Conservation (phyloP, 2,113 vertebrate genomes). For the Platanista minor region DNA sequence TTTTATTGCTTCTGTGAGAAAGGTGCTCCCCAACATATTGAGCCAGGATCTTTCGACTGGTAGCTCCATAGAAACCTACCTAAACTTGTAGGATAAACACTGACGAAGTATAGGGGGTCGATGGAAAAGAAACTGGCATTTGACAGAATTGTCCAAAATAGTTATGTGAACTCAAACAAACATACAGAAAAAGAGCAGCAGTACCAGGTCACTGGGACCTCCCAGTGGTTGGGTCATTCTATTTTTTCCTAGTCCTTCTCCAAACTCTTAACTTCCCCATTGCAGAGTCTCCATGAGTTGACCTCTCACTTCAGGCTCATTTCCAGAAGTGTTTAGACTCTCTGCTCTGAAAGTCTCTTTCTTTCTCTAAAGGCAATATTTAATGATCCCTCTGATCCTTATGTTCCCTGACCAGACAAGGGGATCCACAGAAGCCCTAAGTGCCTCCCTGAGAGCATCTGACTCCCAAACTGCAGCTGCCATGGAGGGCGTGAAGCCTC, state of each 20-base stretch:
- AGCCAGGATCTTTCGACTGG: not conserved
- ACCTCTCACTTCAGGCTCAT: not conserved
- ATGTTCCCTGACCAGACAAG: not conserved
- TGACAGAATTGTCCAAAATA: not conserved
- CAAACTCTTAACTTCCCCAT: conserved; percentile 14
- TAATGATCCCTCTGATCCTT: not conserved
- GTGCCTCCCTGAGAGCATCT: not conserved
- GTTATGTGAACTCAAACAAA: not conserved
- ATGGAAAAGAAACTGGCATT: not conserved
- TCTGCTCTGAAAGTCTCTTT: not conserved
- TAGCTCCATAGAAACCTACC: not conserved
- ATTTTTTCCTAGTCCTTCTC: conserved; percentile 25
- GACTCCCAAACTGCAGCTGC: not conserved
- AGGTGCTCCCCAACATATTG: not conserved
- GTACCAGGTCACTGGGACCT: not conserved
- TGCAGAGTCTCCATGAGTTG: not conserved
- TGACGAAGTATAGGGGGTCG: not conserved
- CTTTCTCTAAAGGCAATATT: not conserved
- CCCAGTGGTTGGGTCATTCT: not conserved
- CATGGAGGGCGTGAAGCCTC: not conserved
- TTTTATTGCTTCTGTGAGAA: not conserved
- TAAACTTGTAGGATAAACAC: not conserved
- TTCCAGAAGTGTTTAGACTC: not conserved
- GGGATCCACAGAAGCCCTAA: not conserved
- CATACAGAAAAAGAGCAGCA: not conserved